These are phyloP conservation scores for Globicephala melas DNA, from an alignment of 2,113 vertebrate genomes.

Conservation along the genomic window DNA sequence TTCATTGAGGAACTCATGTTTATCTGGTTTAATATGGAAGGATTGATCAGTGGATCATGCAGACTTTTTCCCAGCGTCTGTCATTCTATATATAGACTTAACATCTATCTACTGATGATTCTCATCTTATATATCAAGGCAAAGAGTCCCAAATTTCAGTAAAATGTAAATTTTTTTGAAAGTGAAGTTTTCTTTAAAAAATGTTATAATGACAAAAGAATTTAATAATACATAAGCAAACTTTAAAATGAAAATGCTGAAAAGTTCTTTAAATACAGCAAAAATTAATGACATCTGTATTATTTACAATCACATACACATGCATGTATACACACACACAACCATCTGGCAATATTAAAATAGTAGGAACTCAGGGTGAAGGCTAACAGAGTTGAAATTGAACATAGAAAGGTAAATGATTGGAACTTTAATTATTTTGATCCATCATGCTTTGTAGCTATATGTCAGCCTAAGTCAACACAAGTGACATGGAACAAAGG, in stretches of 20 bases:
- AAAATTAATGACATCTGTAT: constrained; percentile 66
- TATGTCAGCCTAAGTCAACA: constrained; percentile 90
- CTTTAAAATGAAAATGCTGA: constrained; percentile 76
- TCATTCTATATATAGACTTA: background rate
- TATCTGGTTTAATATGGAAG: background rate
- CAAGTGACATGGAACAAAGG: constrained; percentile 91
- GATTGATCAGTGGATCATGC: background rate
- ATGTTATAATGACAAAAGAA: constrained; percentile 58
- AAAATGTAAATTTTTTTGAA: constrained; percentile 13
- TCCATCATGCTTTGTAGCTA: constrained; percentile 92
- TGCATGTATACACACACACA: background rate
- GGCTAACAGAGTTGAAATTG: constrained; percentile 88
- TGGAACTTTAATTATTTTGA: constrained; percentile 98
- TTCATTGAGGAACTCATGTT: background rate
- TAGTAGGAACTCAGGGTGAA: constrained; percentile 79
- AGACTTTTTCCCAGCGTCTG: background rate
- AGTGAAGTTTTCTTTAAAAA: constrained; percentile 32
- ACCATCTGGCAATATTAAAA: constrained; percentile 77
- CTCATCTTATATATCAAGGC: background rate
- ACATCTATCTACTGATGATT: background rate
- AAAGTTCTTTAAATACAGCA: constrained; percentile 67
- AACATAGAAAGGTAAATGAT: constrained; percentile 95
- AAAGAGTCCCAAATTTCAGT: background rate
- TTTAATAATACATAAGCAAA: constrained; percentile 51
- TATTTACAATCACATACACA: constrained; percentile 36